Conservation (phyloP, 2,797 vertebrate genomes). For the Siniperca undulata region DNA sequence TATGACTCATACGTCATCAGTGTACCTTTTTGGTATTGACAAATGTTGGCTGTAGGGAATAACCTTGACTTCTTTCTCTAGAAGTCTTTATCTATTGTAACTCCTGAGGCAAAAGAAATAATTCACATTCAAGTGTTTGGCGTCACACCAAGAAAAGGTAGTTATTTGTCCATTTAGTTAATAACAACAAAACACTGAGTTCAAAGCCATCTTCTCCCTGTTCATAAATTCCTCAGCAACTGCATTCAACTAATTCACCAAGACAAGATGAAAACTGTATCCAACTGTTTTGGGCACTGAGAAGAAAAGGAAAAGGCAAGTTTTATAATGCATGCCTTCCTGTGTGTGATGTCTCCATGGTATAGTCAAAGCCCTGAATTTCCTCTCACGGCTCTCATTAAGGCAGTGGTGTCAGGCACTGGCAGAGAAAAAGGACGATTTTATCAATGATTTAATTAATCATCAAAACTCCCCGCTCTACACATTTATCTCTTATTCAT, state of each 20-base stretch:
- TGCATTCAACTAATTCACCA: slow-evolving; percentile 37
- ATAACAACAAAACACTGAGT: slow-evolving; percentile 22
- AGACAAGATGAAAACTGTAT: slow-evolving; percentile 26
- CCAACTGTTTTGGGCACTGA: slow-evolving; percentile 27
- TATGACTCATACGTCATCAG: slow-evolving; percentile 65
- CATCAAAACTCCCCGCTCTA: slow-evolving; percentile 69
- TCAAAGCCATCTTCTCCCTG: slow-evolving; percentile 25
- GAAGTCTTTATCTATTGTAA: slow-evolving; percentile 22
- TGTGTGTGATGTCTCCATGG: slow-evolving; percentile 67
- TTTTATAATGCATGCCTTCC: slow-evolving; percentile 69
- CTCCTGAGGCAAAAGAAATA: slow-evolving; percentile 14
- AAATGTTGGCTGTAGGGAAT: slow-evolving; percentile 33
- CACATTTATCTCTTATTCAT: slow-evolving; percentile 41
- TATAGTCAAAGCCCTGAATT: slow-evolving; percentile 66
- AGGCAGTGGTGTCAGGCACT: slow-evolving; percentile 63
- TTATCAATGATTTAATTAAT: slow-evolving; percentile 83
- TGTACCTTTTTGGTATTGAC: slow-evolving; percentile 43
- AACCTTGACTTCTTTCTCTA: slow-evolving; percentile 57
- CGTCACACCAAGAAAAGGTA: not conserved
- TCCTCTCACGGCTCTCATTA: slow-evolving; percentile 71
- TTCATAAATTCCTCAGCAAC: slow-evolving; percentile 23
- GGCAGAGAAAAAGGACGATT: slow-evolving; percentile 62
- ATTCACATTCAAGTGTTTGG: slow-evolving; percentile 20
- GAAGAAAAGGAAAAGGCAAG: slow-evolving; percentile 60
- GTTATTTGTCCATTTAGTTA: slow-evolving; percentile 17